phyloP scores from a whole-genome alignment of 2,888 invertebrate species.

The Xestia ashworthii region DNA sequence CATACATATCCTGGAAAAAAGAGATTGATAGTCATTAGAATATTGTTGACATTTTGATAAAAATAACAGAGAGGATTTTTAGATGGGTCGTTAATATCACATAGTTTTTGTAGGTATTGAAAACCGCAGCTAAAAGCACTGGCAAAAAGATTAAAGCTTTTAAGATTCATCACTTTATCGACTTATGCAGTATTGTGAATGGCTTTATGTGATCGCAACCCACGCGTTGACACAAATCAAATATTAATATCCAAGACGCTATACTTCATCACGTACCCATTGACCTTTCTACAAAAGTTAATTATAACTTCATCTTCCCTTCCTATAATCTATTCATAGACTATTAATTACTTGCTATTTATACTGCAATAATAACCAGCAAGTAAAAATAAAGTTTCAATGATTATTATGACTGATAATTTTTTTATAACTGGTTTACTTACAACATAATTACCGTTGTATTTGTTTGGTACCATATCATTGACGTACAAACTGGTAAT shows the following conservation, averaged over 20 bases:
- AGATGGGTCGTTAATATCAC: not conserved
- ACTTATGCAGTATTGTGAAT: not conserved
- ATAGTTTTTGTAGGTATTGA: not conserved
- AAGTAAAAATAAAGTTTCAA: constrained; percentile 52
- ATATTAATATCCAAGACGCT: constrained; percentile 25
- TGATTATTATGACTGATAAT: constrained; percentile 35
- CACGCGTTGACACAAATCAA: constrained; percentile 13
- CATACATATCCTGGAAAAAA: constrained; percentile 96
- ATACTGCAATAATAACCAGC: constrained; percentile 42
- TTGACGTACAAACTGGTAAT: constrained; percentile 71
- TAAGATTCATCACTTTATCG: not conserved
- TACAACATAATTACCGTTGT: constrained; percentile 53
- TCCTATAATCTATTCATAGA: constrained; percentile 50
- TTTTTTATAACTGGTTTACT: constrained; percentile 58
- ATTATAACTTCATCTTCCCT: constrained; percentile 18
- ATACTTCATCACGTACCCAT: constrained; percentile 19
- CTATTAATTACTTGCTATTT: constrained; percentile 44
- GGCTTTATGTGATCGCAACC: not conserved
- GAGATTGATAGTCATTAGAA: constrained; percentile 29
- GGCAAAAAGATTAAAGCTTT: not conserved
- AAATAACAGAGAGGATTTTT: not conserved
- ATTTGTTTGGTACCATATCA: constrained; percentile 59
- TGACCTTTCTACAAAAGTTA: constrained; percentile 23
- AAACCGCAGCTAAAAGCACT: not conserved
- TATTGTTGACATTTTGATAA: not conserved